phyloP scores from a whole-genome alignment of 2,797 vertebrate genomes.

The Monodelphis domestica region DNA sequence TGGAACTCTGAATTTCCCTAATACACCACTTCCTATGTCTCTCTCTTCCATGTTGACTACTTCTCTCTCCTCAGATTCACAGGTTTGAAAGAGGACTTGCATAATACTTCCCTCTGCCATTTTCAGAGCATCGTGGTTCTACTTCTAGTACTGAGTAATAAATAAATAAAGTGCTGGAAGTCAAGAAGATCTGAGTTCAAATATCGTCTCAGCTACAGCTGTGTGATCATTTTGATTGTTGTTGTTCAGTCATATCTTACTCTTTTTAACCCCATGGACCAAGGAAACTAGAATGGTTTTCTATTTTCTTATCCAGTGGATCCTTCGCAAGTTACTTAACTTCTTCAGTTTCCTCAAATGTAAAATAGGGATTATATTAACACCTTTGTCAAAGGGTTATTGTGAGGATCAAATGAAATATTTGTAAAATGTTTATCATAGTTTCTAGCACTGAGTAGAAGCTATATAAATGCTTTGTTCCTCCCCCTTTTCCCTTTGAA shows the following conservation, averaged over 20 bases:
- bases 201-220: no score
- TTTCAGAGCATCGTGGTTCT: not conserved
- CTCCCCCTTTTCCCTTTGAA: not conserved
- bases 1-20: not conserved
- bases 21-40: not conserved
- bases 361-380: not conserved
- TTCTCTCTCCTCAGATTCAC: not conserved
- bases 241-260: no score
- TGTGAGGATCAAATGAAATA: not conserved
- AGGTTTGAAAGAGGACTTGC: not conserved
- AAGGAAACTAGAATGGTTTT: no score
- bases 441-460: not conserved
- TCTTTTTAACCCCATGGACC: no score
- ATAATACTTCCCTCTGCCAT: not conserved
- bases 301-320: no score
- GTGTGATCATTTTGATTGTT: no score
- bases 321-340: no score
- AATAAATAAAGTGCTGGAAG: not conserved
- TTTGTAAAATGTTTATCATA: not conserved
- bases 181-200: no score
- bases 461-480: not conserved
- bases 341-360: not conserved
- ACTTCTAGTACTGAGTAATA: no score
- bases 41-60: not conserved
- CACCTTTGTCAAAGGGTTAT: not conserved